Base-by-base conservation (phyloP, 2,797 vertebrate genomes). In the Sebastes variabilis region DNA sequence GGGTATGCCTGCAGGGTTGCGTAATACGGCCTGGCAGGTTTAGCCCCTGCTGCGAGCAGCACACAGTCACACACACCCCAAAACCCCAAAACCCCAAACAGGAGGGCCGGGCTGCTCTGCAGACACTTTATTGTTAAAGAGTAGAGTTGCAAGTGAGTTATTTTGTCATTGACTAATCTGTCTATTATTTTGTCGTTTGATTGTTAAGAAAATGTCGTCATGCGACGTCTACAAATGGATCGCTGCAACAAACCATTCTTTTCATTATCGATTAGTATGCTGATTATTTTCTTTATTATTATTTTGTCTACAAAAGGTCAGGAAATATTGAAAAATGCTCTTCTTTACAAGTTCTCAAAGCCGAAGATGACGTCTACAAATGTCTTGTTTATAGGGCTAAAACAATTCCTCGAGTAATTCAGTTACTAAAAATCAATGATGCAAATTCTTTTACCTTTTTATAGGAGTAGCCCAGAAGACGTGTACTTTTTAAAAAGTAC, bases 1-100 rank as follows among this genome's bases (percentile, higher is more conserved):
- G 81, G 81, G 75, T 74, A 72, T 86, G 86, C 71, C 81, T 90
- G 91, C 79, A 85, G 81, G 80, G 74, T 91, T 94, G 87, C 60
- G 56, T 93, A 90, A 93, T 75, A 32, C 65, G 22, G 72, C 65
- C 74, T 82, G 86, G 85, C 83, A 88, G 79, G 82, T 90, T 86
- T 67, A 70, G 70, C 62, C 71, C 71, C 80, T 32, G 72, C 72
- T 89, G 83, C 30, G 79, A 87, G 76, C 38, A 32, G 65, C 66
- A 52, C 29, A 75, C 71, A 78, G 38, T 75, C 71, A 54, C 68
- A 36, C 42, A 11, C 66, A 42, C 36, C 24, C 13, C 46, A 25
- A 7, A 56, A 38, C 36, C 24, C 13, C 46, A 24, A 7, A 56
- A 30, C 11, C 24, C 13, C 55, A 25, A 8, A 52, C 52, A 32